These are phyloP conservation scores for Melopsittacus undulatus DNA, from an alignment of 2,797 vertebrate species.

Conservation along the genomic window DNA sequence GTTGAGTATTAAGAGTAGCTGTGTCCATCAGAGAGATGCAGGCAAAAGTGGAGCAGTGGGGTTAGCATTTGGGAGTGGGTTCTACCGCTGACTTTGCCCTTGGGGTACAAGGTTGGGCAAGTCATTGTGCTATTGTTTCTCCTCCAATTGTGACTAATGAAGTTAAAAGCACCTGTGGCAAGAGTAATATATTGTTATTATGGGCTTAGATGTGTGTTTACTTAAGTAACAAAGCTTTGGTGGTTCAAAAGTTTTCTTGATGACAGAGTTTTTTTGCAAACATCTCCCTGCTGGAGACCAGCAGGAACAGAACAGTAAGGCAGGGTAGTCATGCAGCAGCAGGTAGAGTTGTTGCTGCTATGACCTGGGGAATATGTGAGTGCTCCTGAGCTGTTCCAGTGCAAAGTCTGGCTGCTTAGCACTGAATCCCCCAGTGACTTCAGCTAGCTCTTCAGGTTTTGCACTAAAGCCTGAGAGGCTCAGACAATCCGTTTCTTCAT, in stretches of 20 bases:
- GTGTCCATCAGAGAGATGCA: background rate
- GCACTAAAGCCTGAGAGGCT: background rate
- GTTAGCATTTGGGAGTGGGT: fast-evolving
- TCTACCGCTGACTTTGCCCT: background rate
- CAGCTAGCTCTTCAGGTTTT: background rate
- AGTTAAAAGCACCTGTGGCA: background rate
- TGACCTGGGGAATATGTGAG: background rate
- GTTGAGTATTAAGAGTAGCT: fast-evolving
- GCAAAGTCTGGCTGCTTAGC: slow-evolving; percentile 5
- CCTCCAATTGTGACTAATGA: background rate
- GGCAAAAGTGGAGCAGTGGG: background rate
- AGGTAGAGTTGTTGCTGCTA: background rate
- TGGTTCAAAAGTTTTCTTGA: background rate
- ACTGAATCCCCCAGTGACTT: background rate
- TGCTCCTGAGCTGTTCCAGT: background rate
- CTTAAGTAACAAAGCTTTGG: background rate
- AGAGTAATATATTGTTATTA: background rate
- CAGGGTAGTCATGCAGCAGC: fast-evolving
- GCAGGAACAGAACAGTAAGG: fast-evolving
- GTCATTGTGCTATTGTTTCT: background rate
- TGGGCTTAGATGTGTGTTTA: background rate
- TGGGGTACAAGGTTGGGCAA: background rate
- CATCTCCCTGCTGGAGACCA: background rate
- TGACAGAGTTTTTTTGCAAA: background rate
- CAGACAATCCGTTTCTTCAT: background rate